Percentiles rank a stretch among this genome's conserved stretches.
phyloP scores from a whole-genome alignment of 2,888 invertebrate genomes.

The Tachina lurida region DNA sequence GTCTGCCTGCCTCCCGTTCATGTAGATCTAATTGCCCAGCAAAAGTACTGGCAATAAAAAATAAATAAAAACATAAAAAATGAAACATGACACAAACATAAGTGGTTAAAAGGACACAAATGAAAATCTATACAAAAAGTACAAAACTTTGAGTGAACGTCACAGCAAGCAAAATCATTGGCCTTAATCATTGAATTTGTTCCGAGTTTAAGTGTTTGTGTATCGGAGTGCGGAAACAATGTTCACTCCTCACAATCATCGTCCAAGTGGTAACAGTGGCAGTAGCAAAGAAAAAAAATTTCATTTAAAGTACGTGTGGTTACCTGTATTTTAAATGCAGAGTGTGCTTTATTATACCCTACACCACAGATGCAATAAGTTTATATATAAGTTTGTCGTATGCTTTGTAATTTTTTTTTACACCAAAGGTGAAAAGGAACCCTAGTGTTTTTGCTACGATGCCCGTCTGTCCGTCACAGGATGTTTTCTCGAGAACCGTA shows the following conservation, averaged over 20 bases:
- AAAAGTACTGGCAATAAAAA: conserved; percentile 50
- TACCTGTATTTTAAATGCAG: conserved; percentile 58
- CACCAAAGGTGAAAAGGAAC: no score
- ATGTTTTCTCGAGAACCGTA: no score
- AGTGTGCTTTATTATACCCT: conserved; percentile 22
- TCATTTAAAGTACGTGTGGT: conserved; percentile 66
- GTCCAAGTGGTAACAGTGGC: background rate
- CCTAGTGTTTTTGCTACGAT: no score
- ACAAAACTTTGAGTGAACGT: conserved; percentile 61
- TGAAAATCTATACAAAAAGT: conserved; percentile 41
- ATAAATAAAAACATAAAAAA: background rate
- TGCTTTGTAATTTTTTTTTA: background rate
- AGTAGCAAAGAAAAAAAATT: conserved; percentile 26
- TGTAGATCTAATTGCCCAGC: conserved; percentile 60
- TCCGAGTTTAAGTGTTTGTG: conserved; percentile 31
- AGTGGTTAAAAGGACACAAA: conserved; percentile 62
- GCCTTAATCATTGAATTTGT: conserved; percentile 64
- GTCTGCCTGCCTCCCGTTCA: background rate
- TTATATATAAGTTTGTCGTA: background rate
- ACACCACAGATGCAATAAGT: background rate
- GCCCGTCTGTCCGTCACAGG: no score
- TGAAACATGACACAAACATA: conserved; percentile 66
- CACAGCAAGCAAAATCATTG: conserved; percentile 53
- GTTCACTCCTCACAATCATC: conserved; percentile 29
- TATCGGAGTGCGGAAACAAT: conserved; percentile 18